phyloP scores from a whole-genome alignment of 1,140 invertebrate species.

The Zophobas atratus region DNA sequence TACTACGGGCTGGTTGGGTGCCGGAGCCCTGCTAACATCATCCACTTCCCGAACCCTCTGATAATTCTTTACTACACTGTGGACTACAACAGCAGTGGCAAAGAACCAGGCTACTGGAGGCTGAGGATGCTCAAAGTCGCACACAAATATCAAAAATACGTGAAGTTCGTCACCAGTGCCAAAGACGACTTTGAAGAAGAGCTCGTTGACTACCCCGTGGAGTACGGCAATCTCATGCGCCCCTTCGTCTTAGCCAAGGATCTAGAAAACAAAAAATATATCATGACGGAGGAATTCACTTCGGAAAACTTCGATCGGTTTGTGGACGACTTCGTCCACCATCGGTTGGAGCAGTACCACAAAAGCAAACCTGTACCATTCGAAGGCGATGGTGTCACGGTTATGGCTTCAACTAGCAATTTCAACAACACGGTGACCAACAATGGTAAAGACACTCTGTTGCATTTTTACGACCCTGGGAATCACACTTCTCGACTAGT shows the following conservation, averaged over 20 bases:
- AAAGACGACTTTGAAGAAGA: conserved; percentile 95
- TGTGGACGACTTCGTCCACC: background rate
- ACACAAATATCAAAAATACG: conserved; percentile 83
- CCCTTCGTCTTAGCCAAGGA: conserved; percentile 90
- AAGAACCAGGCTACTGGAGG: conserved; percentile 99
- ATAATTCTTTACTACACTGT: conserved; percentile 95
- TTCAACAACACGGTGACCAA: conserved; percentile 95
- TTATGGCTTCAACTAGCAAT: conserved; percentile 85
- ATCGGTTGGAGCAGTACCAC: background rate
- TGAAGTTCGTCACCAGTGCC: conserved; percentile 92
- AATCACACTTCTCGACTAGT: conserved; percentile 98
- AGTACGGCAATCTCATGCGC: conserved; percentile 89
- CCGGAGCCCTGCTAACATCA: conserved; percentile 85
- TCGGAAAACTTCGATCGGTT: background rate
- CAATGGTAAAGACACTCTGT: conserved; percentile 90
- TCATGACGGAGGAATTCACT: conserved; percentile 92
- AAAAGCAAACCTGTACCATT: background rate
- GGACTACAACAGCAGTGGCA: conserved; percentile 97
- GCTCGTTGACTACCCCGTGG: conserved; percentile 93
- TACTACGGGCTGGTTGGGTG: conserved; percentile 93
- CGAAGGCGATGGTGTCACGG: background rate
- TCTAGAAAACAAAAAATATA: conserved; percentile 89
- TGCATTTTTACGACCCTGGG: conserved; percentile 98
- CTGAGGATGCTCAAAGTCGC: conserved; percentile 96
- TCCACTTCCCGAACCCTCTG: conserved; percentile 91